phyloP scores from a whole-genome alignment of 2,113 vertebrate genomes.

The Ranitomeya variabilis region DNA sequence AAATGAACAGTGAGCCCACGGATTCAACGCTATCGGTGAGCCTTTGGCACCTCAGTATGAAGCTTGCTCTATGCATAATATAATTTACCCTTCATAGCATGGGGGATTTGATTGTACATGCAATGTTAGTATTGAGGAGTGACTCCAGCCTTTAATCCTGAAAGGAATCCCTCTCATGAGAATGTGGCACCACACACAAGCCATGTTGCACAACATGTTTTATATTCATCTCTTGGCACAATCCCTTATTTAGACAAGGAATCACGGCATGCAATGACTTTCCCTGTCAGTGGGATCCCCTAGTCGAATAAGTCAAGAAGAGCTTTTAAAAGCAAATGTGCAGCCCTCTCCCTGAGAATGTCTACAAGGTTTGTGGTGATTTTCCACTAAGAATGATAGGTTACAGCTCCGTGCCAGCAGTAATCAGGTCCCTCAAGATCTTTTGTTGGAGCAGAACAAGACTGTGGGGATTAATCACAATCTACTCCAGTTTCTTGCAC shows the following conservation, averaged over 20 bases:
- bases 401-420: slow-evolving; percentile 48
- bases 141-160: neutral
- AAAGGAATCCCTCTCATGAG: neutral
- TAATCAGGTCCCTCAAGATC: slow-evolving; percentile 56
- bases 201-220: slow-evolving; percentile 44
- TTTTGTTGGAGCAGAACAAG: slow-evolving; percentile 32
- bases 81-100: neutral
- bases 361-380: slow-evolving; percentile 53
- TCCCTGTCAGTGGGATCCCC: slow-evolving; percentile 53
- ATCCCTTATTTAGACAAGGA: slow-evolving; percentile 57
- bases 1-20: too few species aligned
- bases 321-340: slow-evolving; percentile 52
- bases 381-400: slow-evolving; percentile 58
- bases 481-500: slow-evolving; percentile 18
- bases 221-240: slow-evolving; percentile 50
- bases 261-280: slow-evolving; percentile 55
- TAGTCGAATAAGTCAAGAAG: slow-evolving; percentile 53
- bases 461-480: slow-evolving; percentile 57
- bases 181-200: neutral
- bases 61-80: neutral
- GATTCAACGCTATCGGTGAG: too few species aligned
- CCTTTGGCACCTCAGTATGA: too few species aligned
- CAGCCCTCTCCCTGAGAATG: slow-evolving; percentile 48
- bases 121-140: neutral
- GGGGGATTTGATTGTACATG: neutral